phyloP scores from a whole-genome alignment of 2,113 vertebrate genomes.

The Synchiropus splendidus region DNA sequence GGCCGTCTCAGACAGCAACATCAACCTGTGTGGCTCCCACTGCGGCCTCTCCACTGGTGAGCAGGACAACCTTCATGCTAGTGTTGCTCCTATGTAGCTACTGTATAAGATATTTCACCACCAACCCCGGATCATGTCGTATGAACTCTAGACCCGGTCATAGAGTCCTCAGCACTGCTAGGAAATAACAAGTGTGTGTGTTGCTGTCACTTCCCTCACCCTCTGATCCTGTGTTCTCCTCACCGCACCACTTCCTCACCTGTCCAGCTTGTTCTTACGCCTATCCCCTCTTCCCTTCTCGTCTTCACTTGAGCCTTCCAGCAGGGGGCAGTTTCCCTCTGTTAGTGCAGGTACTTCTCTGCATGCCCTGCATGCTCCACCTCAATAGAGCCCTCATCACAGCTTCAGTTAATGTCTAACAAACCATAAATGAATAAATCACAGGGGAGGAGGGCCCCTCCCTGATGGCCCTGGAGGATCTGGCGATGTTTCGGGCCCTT shows the following conservation, averaged over 20 bases:
- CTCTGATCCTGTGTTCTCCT: constrained; percentile 56
- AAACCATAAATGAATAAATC: constrained; percentile 10
- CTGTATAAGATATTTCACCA: too few species aligned
- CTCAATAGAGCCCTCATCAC: constrained; percentile 6
- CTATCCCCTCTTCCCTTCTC: constrained; percentile 49
- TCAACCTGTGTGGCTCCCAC: constrained; percentile 90
- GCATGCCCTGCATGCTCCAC: constrained; percentile 52
- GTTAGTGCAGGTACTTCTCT: constrained; percentile 62
- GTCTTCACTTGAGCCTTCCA: constrained; percentile 56
- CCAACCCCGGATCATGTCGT: too few species aligned
- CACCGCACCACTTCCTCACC: constrained; percentile 24
- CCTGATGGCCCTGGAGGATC: constrained; percentile 88
- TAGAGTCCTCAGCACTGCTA: too few species aligned
- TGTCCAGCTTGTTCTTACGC: constrained; percentile 49
- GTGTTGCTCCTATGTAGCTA: too few species aligned
- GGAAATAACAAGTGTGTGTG: neutral
- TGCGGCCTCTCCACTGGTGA: constrained; percentile 91
- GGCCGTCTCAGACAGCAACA: constrained; percentile 87
- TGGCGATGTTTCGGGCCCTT: constrained; percentile 82
- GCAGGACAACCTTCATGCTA: constrained; percentile 27
- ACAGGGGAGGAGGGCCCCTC: constrained; percentile 89
- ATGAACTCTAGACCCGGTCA: neutral
- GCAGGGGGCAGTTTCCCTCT: constrained; percentile 55
- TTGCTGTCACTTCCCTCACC: constrained; percentile 27
- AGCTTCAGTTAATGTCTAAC: neutral